Evolutionary conservation across 1,140 invertebrate species (phyloP), one percentile per base, ranked within the genome.

Genomic region (Hyles vespertilio): DNA sequence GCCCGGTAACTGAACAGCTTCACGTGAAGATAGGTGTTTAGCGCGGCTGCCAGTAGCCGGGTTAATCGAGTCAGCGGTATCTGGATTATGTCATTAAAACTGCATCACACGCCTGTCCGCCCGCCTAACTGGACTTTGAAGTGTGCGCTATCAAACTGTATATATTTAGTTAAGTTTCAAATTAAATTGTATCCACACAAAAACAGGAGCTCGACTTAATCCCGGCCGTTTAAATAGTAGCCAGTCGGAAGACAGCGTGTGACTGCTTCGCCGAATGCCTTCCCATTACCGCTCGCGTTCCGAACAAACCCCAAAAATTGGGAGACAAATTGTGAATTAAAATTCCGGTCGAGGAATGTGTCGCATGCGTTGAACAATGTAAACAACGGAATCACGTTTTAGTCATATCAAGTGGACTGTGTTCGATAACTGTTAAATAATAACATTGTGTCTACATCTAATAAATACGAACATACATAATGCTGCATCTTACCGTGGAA

Each of bases 51-150:
- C 69, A 66, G 75, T 73, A 79, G 77, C 72, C 63, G 59, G 74
- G 72, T 75, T 86, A 86, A 88, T 84, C 68, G 76, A 86, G 72
- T 82, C 74, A 77, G 77, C 79, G 75, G 77, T 86, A 84, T 82
- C 73, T 70, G 73, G 69, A 85, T 84, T 84, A 81, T 83, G 74
- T 79, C 82, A 86, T 86, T 84, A 85, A 85, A 85, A 79, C 74
- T 82, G 80, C 81, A 83, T 84, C 76, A 81, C 63, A 76, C 71
- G 74, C 72, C 73, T 74, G 69, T 77, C 72, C 70, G 69, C 59
- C 74, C 59, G 55, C 62, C 58, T 85, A 84, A 86, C 81, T 84
- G 79, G 72, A 84, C 79, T 81, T 70, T 63, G 57, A 67, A 77
- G 62, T 70, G 65, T 40, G 63, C 57, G 36, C 36, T 40, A 40